Percentiles rank a stretch among this genome's conserved stretches.
Conservation (phyloP, 2,113 vertebrate species). For the Mesocricetus auratus region DNA sequence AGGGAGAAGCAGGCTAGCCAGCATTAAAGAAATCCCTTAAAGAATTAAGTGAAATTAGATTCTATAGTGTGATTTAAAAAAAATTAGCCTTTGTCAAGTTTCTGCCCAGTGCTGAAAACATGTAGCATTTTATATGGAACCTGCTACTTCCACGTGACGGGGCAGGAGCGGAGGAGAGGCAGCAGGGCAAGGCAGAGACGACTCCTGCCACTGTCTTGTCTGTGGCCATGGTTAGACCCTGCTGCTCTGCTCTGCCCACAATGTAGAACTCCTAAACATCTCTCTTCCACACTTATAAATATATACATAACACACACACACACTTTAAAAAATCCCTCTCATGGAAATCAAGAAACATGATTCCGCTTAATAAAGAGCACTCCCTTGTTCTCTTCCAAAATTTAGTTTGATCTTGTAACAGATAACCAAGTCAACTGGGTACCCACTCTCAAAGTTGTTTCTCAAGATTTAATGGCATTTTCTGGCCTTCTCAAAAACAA, state of each 20-base stretch:
- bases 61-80: neutral
- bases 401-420: neutral
- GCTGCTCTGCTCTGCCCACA: neutral
- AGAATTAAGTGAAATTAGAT: neutral
- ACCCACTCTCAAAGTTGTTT: neutral
- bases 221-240: neutral
- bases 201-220: neutral
- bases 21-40: neutral
- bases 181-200: rapidly evolving
- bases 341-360: neutral
- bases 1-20: neutral
- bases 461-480: neutral
- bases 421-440: neutral
- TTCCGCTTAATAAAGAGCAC: neutral
- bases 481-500: neutral
- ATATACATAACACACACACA: neutral
- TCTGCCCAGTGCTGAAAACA: neutral
- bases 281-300: neutral
- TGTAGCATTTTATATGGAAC: neutral
- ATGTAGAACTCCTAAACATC: neutral
- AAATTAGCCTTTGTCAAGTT: neutral
- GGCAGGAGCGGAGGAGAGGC: no score
- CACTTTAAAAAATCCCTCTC: neutral
- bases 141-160: neutral
- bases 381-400: neutral